Evolutionary conservation across 2,113 vertebrate species (phyloP).

Genomic region (Oncorhynchus nerka): DNA sequence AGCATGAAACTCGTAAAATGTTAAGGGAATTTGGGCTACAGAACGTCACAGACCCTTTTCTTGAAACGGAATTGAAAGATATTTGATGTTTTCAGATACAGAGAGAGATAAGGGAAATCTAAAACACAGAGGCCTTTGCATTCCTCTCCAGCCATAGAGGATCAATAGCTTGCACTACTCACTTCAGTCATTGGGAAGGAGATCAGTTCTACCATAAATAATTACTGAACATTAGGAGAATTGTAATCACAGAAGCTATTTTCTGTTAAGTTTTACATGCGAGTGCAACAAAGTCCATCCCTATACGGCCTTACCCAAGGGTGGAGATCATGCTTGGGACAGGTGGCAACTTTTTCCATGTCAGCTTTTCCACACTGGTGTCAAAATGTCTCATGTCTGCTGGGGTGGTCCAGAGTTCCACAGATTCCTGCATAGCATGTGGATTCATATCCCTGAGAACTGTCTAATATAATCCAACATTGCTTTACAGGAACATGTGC

Average conservation of each 20-base stretch:
- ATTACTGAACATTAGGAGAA: background rate
- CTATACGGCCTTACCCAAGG: too few relatives aligned
- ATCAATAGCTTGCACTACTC: too few relatives aligned
- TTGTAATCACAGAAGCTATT: background rate
- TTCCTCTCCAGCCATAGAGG: too few relatives aligned
- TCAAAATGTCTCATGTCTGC: background rate
- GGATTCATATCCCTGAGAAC: too few relatives aligned
- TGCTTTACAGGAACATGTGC: too few relatives aligned
- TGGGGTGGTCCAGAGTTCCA: background rate
- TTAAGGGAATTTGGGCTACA: background rate
- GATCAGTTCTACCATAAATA: background rate
- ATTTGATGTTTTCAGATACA: slow-evolving; percentile 11
- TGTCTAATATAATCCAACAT: too few relatives aligned
- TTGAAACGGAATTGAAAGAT: slow-evolving; percentile 7
- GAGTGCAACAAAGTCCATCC: too few relatives aligned
- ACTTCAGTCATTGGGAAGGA: too few relatives aligned
- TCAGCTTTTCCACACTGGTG: background rate
- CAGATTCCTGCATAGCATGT: background rate
- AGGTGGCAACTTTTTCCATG: background rate
- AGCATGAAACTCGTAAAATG: background rate
- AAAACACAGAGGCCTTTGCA: too few relatives aligned
- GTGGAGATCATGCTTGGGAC: background rate
- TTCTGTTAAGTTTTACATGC: too few relatives aligned
- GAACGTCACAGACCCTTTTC: background rate
- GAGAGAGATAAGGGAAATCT: background rate